Evolutionary conservation across 2,888 invertebrate genomes (phyloP), one percentile per base, ranked within the genome.

Genomic region (Rhagonycha lutea): DNA sequence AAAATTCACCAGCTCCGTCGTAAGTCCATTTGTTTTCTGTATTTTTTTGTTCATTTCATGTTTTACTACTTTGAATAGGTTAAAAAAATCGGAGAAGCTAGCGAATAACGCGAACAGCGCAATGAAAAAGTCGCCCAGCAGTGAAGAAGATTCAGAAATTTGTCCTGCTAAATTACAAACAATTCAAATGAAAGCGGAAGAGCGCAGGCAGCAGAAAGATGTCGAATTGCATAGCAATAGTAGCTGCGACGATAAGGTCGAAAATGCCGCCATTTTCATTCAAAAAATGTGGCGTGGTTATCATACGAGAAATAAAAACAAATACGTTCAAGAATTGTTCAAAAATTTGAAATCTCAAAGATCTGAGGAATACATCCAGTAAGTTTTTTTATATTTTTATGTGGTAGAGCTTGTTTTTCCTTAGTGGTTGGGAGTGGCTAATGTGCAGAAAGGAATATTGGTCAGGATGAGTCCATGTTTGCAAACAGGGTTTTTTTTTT

Each of bases 231-330:
- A 82, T 8, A 84, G 82, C 60, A 85, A 83, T 71, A 82, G 81
- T 63, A 80, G 79, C n/a, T 82, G 82, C 61, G 86, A 87, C 24
- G 86, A 87, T 75, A 90, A 90, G 81, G 84, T 86, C 1, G 86
- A 86, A 78, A 82, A 84, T 80, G 92, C 96, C 0, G 96, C 95
- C 0, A 91, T 94, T 32, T 92, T 92, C 26, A 96, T 96, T 84
- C 96, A 96, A 88, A 94, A 93, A 87, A 92, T 94, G 88, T 96
- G 96, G 96, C 89, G 96, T 24, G 96, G 96, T 0, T 96, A 95
- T 86, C 91, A 92, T 68, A 93, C 94, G 60, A 89, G 96, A 82
- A 94, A 95, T 83, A 88, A 93, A 11, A 91, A 94, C 83, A 92
- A 91, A 83, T 91, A 92, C 79, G 92, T 94, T 0, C 88, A 91